These are phyloP conservation scores for Magallana ariakensis DNA, from an alignment of 1,140 invertebrate genomes.

Conservation along the genomic window DNA sequence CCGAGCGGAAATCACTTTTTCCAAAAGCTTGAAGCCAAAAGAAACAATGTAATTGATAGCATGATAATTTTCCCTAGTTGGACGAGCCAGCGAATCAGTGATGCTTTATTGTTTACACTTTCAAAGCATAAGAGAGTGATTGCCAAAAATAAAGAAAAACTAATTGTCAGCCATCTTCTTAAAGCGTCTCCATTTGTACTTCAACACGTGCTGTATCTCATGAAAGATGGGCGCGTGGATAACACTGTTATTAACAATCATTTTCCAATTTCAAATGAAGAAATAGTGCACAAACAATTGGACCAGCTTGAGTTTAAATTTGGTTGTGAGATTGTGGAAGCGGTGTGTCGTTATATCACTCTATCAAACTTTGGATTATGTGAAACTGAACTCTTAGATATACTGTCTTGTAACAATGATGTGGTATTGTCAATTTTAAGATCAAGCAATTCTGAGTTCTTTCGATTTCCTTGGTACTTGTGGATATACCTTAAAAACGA, in stretches of 20 bases:
- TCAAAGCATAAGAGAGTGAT: constrained; percentile 46
- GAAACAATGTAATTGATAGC: constrained; percentile 37
- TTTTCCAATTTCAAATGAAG: constrained; percentile 18
- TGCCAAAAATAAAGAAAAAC: constrained; percentile 51
- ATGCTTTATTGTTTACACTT: constrained; percentile 46
- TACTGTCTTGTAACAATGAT: constrained; percentile 72
- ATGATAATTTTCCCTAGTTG: constrained; percentile 54
- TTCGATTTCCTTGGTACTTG: constrained; percentile 55
- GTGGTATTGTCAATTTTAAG: constrained; percentile 65
- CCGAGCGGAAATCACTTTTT: constrained; percentile 40
- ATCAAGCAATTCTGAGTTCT: constrained; percentile 53
- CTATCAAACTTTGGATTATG: constrained; percentile 63
- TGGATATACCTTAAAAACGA: constrained; percentile 51
- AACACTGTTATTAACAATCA: background rate
- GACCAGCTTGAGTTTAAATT: constrained; percentile 47
- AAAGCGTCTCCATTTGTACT: constrained; percentile 45
- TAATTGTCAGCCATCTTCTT: constrained; percentile 42
- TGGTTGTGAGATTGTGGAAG: constrained; percentile 49
- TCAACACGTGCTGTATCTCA: constrained; percentile 3
- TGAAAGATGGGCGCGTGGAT: constrained; percentile 45
- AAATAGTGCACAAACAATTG: constrained; percentile 41
- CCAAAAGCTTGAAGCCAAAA: constrained; percentile 54
- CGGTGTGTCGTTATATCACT: constrained; percentile 55
- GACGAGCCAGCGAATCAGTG: constrained; percentile 45
- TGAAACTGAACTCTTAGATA: constrained; percentile 73